Evolutionary conservation across 2,888 invertebrate species (phyloP).

Genomic region (Epistrophe grossulariae): DNA sequence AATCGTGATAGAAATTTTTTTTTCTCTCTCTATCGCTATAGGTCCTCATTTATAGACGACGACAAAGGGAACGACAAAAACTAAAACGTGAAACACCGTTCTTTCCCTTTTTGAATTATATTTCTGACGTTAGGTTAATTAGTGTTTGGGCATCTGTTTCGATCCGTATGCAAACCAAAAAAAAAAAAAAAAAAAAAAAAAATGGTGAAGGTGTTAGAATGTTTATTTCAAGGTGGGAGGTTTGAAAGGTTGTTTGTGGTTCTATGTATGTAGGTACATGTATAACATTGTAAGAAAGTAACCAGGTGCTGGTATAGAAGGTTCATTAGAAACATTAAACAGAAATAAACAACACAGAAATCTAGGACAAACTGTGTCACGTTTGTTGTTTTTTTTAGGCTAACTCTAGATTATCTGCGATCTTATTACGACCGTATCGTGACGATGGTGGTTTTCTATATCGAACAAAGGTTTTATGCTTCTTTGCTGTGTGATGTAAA

Average conservation of each 20-base stretch:
- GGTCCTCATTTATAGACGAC: not conserved
- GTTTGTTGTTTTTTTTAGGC: conserved; percentile 18
- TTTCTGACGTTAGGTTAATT: conserved; percentile 45
- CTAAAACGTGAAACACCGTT: conserved; percentile 25
- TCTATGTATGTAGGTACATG: not conserved
- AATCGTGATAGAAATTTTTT: conserved; percentile 53
- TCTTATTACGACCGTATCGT: conserved; percentile 29
- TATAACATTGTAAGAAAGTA: not conserved
- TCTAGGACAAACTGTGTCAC: conserved; percentile 29
- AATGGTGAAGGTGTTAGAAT: conserved; percentile 47
- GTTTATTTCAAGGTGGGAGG: conserved; percentile 22
- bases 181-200: conserved; percentile 2
- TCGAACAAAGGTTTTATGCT: not conserved
- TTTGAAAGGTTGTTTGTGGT: not conserved
- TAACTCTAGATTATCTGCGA: conserved; percentile 24
- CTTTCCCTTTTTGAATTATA: conserved; percentile 4
- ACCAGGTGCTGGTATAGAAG: conserved; percentile 9
- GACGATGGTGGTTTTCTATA: not conserved
- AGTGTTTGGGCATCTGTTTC: conserved; percentile 14
- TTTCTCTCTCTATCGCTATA: not conserved
- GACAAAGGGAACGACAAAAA: not conserved
- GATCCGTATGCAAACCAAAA: conserved; percentile 8
- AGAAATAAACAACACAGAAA: not conserved
- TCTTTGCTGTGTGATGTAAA: not conserved
- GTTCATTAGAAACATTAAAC: not conserved